phyloP scores from a whole-genome alignment of 2,888 invertebrate genomes.

The Orthosia cruda region DNA sequence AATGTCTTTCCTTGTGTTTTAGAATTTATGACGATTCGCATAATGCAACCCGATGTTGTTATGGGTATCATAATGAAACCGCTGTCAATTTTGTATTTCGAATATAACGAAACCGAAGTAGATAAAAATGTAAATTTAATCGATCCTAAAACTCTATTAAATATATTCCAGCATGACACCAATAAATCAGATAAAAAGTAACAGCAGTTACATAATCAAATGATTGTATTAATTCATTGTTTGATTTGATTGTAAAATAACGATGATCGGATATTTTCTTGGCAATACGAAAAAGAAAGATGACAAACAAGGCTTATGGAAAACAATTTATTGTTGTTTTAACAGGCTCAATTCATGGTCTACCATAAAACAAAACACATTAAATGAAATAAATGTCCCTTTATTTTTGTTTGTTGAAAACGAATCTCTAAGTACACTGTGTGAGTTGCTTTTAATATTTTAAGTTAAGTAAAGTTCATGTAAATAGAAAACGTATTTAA shows the following conservation, averaged over 20 bases:
- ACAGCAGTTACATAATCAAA: too few relatives aligned
- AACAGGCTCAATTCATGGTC: constrained; percentile 31
- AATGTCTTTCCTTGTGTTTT: too few relatives aligned
- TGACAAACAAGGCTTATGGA: constrained; percentile 33
- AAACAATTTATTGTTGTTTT: constrained; percentile 38
- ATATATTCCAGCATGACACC: too few relatives aligned
- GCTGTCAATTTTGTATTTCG: too few relatives aligned
- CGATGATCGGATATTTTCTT: constrained; percentile 6
- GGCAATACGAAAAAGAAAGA: constrained; percentile 23
- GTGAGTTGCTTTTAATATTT: not conserved
- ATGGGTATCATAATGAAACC: too few relatives aligned
- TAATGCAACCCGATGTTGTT: too few relatives aligned
- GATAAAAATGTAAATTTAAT: too few relatives aligned
- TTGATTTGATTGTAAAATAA: constrained; percentile 13
- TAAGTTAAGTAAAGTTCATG: not conserved
- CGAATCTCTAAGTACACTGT: not conserved
- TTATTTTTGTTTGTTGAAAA: constrained; percentile 7
- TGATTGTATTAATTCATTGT: not conserved
- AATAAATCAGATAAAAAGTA: too few relatives aligned
- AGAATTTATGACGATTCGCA: too few relatives aligned
- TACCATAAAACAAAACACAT: not conserved
- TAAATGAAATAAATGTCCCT: constrained; percentile 16
- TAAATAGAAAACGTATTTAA: not conserved
- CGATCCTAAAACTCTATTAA: too few relatives aligned
- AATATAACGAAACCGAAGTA: too few relatives aligned